phyloP scores from a whole-genome alignment of 2,797 vertebrate genomes.

The Todus mexicanus region DNA sequence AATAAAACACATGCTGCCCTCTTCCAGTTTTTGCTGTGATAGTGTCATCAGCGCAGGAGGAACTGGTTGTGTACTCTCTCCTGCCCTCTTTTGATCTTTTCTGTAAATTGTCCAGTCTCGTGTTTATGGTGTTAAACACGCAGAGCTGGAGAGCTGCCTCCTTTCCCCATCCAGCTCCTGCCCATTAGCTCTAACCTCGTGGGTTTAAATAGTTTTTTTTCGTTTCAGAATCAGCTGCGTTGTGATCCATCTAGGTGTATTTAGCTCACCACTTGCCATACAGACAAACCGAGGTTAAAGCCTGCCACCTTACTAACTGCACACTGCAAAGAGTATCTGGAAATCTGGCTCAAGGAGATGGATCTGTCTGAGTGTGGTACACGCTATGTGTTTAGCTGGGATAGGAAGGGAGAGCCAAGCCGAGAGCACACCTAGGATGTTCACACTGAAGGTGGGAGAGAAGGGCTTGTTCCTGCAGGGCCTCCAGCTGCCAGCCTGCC shows the following conservation, averaged over 20 bases:
- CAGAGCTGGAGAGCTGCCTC: not conserved
- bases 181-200: not conserved
- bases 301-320: not conserved
- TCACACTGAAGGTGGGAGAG: rapidly evolving
- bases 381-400: not conserved
- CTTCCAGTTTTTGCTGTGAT: not conserved
- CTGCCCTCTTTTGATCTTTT: conserved; percentile 29
- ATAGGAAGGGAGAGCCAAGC: not conserved
- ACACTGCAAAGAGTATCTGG: not conserved
- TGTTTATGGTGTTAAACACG: not conserved
- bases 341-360: not conserved
- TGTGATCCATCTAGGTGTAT: not conserved
- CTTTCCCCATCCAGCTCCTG: not conserved
- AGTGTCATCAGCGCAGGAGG: not conserved
- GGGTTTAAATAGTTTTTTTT: not conserved
- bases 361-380: not conserved
- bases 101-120: not conserved
- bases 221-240: not conserved
- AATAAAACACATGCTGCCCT: conserved; percentile 27
- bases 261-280: not conserved
- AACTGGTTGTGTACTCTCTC: not conserved
- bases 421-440: not conserved
- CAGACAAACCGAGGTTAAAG: not conserved
- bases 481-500: not conserved
- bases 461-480: not conserved